A percentile compares a stretch with the other conserved stretches of the same genome.
phyloP scores from a whole-genome alignment of 2,888 invertebrate species.

The Argyresthia goedartella region DNA sequence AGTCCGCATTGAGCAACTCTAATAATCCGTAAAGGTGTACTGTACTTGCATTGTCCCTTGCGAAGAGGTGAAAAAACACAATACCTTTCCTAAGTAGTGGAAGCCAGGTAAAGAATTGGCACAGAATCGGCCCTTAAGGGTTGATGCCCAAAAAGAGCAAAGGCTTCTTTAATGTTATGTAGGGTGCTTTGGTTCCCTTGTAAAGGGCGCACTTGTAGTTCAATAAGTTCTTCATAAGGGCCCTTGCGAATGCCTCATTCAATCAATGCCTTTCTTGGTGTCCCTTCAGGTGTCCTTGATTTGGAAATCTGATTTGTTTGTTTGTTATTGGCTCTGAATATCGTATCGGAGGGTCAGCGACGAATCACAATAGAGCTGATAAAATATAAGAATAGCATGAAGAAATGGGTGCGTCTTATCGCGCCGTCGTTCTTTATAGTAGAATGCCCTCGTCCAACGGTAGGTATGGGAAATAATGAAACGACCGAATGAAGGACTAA shows the following conservation, averaged over 20 bases:
- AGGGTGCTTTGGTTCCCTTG: slow-evolving; percentile 38
- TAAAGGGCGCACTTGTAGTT: slow-evolving; percentile 41
- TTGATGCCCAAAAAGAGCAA: slow-evolving; percentile 60
- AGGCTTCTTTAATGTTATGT: slow-evolving; percentile 32
- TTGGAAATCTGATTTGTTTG: slow-evolving; percentile 55
- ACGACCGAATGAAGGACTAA: too few relatives aligned
- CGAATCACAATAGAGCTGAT: slow-evolving; percentile 27
- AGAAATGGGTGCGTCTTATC: slow-evolving; percentile 38
- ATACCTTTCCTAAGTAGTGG: slow-evolving; percentile 23
- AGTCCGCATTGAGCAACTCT: slow-evolving; percentile 3
- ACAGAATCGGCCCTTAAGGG: slow-evolving; percentile 38
- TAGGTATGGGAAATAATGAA: too few relatives aligned
- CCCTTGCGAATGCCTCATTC: slow-evolving; percentile 44
- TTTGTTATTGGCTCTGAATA: slow-evolving; percentile 38
- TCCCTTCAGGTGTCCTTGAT: slow-evolving; percentile 61
- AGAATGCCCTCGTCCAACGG: too few relatives aligned
- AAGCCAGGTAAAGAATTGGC: slow-evolving; percentile 35
- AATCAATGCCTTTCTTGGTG: slow-evolving; percentile 41
- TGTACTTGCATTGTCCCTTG: slow-evolving; percentile 18
- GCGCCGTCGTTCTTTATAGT: slow-evolving; percentile 5
- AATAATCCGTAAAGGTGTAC: slow-evolving; percentile 18
- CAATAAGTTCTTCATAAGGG: slow-evolving; percentile 61
- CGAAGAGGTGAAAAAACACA: slow-evolving; percentile 23
- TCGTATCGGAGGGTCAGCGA: slow-evolving; percentile 44
- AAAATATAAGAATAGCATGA: slow-evolving; percentile 39